phyloP scores from a whole-genome alignment of 92 coral and sea anemone species.

The Plumapathes pennacea region DNA sequence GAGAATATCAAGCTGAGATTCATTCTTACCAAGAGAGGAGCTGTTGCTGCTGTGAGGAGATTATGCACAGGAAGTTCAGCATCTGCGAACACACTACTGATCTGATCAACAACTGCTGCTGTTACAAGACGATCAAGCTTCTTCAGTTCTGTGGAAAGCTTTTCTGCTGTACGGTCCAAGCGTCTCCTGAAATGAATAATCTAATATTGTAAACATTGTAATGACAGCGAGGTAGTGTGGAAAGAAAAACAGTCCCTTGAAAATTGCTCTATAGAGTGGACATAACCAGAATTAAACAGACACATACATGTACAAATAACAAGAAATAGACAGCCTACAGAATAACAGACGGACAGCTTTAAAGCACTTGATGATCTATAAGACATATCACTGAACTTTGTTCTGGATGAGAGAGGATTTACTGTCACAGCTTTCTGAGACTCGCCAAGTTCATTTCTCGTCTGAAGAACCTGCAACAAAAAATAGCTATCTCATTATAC shows the following conservation, averaged over 20 bases:
- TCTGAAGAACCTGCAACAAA: constrained; percentile 70
- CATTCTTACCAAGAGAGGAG: constrained; percentile 58
- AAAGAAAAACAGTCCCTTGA: no score
- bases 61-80: constrained; percentile 82
- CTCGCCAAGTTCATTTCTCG: constrained; percentile 73
- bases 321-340: no score
- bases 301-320: no score
- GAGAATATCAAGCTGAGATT: no score
- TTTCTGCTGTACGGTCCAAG: constrained; percentile 74
- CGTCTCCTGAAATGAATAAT: constrained; percentile 36
- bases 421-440: constrained; percentile 67
- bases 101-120: constrained; percentile 71
- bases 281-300: not conserved
- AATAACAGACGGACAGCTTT: no score
- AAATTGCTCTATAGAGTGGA: not conserved
- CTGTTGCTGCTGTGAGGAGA: constrained; percentile 78
- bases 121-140: constrained; percentile 86
- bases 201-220: no score
- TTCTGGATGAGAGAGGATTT: constrained; percentile 66
- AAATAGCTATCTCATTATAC: not conserved
- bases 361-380: not conserved
- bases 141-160: constrained; percentile 68
- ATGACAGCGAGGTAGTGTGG: not conserved
- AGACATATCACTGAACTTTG: constrained; percentile 51
- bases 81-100: constrained; percentile 80